These are phyloP conservation scores for Corynorhinus townsendii DNA, from an alignment of 2,113 vertebrate genomes.

Conservation along the genomic window DNA sequence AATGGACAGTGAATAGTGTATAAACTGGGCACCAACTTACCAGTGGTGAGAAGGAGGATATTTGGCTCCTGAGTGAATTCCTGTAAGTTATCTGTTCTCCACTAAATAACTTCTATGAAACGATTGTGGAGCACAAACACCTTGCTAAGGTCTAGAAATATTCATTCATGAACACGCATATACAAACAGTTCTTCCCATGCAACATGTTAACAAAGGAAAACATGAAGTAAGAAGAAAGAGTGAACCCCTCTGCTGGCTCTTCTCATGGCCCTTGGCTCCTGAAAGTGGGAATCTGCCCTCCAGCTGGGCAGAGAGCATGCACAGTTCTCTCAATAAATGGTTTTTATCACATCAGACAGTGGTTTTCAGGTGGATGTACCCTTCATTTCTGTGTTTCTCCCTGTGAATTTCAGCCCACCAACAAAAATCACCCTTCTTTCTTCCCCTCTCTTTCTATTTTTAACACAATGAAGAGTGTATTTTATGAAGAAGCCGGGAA, in stretches of 20 bases:
- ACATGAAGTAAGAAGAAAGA: background rate
- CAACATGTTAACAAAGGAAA: background rate
- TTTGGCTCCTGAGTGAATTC: background rate
- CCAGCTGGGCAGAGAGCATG: accelerated
- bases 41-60: accelerated
- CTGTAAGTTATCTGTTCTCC: background rate
- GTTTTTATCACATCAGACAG: accelerated
- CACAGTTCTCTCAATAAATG: background rate
- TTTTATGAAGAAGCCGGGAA: background rate
- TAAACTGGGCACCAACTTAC: accelerated
- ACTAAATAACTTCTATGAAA: accelerated
- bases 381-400: background rate
- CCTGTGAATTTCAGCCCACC: background rate
- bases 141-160: background rate
- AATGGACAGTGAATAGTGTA: too few relatives aligned
- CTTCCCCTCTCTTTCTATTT: background rate
- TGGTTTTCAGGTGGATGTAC: accelerated
- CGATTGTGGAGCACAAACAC: accelerated
- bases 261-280: accelerated
- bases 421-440: background rate
- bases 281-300: background rate
- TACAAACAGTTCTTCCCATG: background rate
- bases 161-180: background rate
- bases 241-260: accelerated
- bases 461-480: conserved; percentile 3